These are phyloP conservation scores for Pseudochromis fuscus DNA, from an alignment of 2,797 vertebrate species.

Conservation along the genomic window DNA sequence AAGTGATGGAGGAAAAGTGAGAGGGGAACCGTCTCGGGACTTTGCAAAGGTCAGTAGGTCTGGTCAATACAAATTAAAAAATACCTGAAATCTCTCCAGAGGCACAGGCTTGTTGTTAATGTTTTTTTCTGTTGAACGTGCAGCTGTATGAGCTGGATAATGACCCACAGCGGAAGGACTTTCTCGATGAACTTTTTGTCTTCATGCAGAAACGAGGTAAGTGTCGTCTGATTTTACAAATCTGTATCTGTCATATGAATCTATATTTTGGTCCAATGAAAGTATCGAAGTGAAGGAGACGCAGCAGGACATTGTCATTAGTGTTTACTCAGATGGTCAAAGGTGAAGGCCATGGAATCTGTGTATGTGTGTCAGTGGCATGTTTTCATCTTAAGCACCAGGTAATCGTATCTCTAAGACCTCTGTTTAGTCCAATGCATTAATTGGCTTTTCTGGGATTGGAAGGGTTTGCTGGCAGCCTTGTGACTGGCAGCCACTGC, in stretches of 20 bases:
- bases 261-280: neutral
- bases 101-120: conserved; percentile 3
- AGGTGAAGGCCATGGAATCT: neutral
- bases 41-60: conserved; percentile 93
- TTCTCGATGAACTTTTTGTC: conserved; percentile 94
- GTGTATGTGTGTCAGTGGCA: neutral
- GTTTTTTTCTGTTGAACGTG: neutral
- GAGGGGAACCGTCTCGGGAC: conserved; percentile 94
- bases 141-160: conserved; percentile 96
- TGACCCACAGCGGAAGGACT: conserved; percentile 95
- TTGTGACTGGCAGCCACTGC: conserved; percentile 67
- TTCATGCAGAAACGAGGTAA: conserved; percentile 98
- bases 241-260: too few species aligned
- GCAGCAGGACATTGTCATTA: neutral
- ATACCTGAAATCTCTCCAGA: neutral
- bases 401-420: conserved; percentile 71
- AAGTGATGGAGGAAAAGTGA: conserved; percentile 87
- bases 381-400: conserved; percentile 59
- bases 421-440: conserved; percentile 57
- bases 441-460: conserved; percentile 77
- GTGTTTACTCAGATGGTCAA: neutral
- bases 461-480: conserved; percentile 60
- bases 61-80: conserved; percentile 12
- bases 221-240: neutral
- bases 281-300: conserved; percentile 10